Evolutionary conservation across 2,888 invertebrate genomes (phyloP).

Genomic region (Alviniconcha strummeri): DNA sequence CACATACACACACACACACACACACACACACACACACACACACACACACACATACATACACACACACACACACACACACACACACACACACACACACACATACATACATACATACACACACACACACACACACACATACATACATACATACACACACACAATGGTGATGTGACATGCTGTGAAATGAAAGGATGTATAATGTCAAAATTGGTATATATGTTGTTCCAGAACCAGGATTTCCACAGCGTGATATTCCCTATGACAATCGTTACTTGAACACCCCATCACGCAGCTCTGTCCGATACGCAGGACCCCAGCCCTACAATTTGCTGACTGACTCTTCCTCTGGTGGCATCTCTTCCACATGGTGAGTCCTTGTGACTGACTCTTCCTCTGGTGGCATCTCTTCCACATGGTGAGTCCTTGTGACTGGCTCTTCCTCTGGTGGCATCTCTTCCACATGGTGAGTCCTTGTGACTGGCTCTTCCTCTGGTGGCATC

Average conservation of each 20-base stretch:
- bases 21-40: not conserved
- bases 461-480: too few species aligned
- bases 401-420: too few species aligned
- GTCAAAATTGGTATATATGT: not conserved
- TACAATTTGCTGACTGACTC: conserved; percentile 44
- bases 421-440: too few species aligned
- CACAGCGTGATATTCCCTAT: conserved; percentile 38
- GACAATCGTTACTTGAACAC: conserved; percentile 41
- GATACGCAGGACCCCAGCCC: conserved; percentile 40
- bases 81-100: conserved; percentile 1
- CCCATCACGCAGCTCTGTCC: conserved; percentile 38
- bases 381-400: too few species aligned
- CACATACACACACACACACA: not conserved
- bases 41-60: not conserved
- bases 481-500: too few species aligned
- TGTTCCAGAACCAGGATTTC: conserved; percentile 41
- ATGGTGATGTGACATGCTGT: not conserved
- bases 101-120: not conserved
- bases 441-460: too few species aligned
- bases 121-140: not conserved
- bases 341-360: conserved; percentile 34
- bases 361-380: conserved; percentile 37
- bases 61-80: conserved; percentile 3
- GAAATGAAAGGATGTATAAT: too few species aligned
- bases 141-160: not conserved